Base-by-base conservation (phyloP, 2,797 vertebrate species). In the Lepus oiostolus region DNA sequence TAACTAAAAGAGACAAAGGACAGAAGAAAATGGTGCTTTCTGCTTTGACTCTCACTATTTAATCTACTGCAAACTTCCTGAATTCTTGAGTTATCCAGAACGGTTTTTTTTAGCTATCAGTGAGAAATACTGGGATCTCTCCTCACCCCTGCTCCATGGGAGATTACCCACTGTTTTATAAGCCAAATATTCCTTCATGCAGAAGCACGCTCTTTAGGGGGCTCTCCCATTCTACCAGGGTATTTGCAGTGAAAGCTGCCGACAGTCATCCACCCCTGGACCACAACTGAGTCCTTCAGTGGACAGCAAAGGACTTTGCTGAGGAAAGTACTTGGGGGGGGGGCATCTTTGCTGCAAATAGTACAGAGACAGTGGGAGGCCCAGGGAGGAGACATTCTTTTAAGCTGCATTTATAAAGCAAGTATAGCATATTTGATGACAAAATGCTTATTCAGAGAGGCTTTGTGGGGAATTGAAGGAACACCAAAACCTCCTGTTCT, bases 11-110 rank as follows among this genome's bases (percentile, higher is more conserved):
- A 47, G 8, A 47, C 42, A 47, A 47, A 47, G 42, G 42, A 47
- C 7, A 47, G 13, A 83, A 6, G 11, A 65, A 62, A 63, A 75
- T 42, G 6, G 2, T 67, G 16, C 30, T 91, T 81, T 87, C 19
- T 42, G 10, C 24, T 58, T 91, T 91, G 24, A 71, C 42, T 90
- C 24, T 9, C 8, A 71, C 82, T 75, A 67, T 52, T 85, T 85
- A 17, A 67, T 58, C 3, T 32, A 50, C 19, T 88, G 4, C 10
- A 88, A 88, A 74, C 76, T 79, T 30, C 58, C 24, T 71, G 62
- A 2, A 87, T 1, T 58, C 11, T 26, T 54, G 7, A 30, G 21
- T 89, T 94, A 83, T 85, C 35, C 47, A 22, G 1, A 21, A 50
- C 8, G 47, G 5, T 2, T 91, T 35, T 81, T 21, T 14, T 65